phyloP scores from a whole-genome alignment of 2,113 vertebrate genomes.

The Neotoma lepida region DNA sequence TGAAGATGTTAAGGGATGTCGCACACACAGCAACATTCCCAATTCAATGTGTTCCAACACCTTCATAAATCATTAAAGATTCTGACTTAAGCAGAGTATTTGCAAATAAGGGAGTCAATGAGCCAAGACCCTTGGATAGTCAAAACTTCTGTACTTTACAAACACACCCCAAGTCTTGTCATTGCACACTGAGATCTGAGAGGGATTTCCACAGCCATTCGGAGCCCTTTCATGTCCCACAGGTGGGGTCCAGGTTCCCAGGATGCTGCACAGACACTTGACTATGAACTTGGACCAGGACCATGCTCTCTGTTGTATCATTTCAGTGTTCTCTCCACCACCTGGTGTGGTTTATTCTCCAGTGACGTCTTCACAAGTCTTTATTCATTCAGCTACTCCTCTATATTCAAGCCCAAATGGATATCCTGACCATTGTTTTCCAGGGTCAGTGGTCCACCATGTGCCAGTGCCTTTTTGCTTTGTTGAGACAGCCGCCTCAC shows the following conservation, averaged over 20 bases:
- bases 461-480: not conserved
- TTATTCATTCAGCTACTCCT: not conserved
- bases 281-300: rapidly evolving
- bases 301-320: too few species aligned
- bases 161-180: not conserved
- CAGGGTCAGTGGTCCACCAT: not conserved
- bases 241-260: not conserved
- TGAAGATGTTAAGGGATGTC: not conserved
- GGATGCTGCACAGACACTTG: rapidly evolving
- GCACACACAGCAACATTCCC: not conserved
- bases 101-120: not conserved
- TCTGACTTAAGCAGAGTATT: not conserved
- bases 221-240: not conserved
- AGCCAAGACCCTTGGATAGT: not conserved
- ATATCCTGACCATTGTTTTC: not conserved
- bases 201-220: not conserved
- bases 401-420: not conserved
- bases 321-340: not conserved
- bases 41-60: not conserved
- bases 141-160: not conserved
- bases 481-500: not conserved
- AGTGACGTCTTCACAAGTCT: not conserved
- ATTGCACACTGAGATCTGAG: not conserved
- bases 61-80: conserved; percentile 1
- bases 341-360: not conserved